Percentiles rank a stretch among this genome's conserved stretches.
Conservation (phyloP, 2,888 invertebrate genomes). For the Epistrophe eligans region DNA sequence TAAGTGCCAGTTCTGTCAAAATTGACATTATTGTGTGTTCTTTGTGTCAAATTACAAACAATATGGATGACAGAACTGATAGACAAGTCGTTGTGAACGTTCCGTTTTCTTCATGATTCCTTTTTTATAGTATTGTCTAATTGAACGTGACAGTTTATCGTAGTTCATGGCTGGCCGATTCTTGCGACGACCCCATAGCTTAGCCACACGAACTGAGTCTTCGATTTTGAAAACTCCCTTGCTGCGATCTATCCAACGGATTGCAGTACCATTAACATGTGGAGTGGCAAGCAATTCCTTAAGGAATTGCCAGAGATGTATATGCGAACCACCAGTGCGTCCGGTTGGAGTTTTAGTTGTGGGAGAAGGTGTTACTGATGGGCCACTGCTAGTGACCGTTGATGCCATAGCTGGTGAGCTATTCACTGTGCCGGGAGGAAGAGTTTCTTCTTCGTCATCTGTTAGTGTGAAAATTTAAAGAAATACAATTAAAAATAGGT, state of each 20-base stretch:
- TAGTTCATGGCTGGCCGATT: conserved; percentile 99
- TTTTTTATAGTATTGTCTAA: conserved; percentile 99
- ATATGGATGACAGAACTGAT: conserved; percentile 99
- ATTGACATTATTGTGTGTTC: conserved; percentile 1
- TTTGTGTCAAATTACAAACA: conserved; percentile 86
- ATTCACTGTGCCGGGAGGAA: conserved; percentile 76
- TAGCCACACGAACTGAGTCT: conserved; percentile 98
- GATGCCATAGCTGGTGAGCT: conserved; percentile 73
- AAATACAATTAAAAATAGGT: no score
- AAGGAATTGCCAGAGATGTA: conserved; percentile 99
- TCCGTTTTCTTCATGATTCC: conserved; percentile 99
- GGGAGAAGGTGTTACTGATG: conserved; percentile 61
- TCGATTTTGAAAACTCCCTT: conserved; percentile 99
- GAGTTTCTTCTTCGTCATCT: conserved; percentile 85
- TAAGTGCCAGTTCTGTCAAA: conserved; percentile 39
- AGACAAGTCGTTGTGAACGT: conserved; percentile 98
- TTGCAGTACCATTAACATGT: conserved; percentile 95
- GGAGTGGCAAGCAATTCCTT: conserved; percentile 96
- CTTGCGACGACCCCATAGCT: conserved; percentile 98
- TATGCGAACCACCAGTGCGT: conserved; percentile 91
- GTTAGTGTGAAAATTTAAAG: conserved; percentile 66
- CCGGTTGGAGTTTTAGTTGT: conserved; percentile 72
- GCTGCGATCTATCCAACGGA: conserved; percentile 97
- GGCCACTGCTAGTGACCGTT: conserved; percentile 64
- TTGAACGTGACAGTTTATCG: conserved; percentile 98